Conservation (phyloP, 2,113 vertebrate genomes). For the Neolamprologus ventralis region DNA sequence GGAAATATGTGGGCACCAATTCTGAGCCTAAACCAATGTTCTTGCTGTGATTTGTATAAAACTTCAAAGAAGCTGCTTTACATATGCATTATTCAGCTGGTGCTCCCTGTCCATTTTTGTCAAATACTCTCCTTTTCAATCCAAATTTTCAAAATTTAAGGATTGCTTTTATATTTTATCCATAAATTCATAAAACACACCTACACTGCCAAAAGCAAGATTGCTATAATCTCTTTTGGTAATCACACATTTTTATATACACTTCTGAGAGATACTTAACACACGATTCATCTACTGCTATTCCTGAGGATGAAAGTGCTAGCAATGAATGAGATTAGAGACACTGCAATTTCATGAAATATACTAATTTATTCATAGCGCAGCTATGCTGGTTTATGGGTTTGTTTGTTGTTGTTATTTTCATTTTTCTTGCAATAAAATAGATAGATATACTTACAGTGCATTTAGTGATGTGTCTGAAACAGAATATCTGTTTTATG, state of each 20-base stretch:
- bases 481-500: background rate
- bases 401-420: background rate
- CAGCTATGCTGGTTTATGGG: background rate
- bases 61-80: background rate
- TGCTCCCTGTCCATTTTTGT: background rate
- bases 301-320: slow-evolving; percentile 1
- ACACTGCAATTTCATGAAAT: slow-evolving; percentile 8
- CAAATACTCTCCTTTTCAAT: background rate
- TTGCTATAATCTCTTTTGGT: background rate
- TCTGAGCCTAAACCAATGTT: background rate
- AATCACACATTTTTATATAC: background rate
- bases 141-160: background rate
- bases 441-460: background rate
- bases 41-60: background rate
- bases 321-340: background rate
- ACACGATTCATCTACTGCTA: background rate
- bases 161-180: background rate
- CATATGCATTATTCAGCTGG: background rate
- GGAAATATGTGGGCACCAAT: background rate
- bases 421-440: background rate
- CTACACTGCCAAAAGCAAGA: background rate
- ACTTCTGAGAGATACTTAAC: background rate
- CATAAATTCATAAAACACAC: background rate
- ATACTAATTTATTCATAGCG: slow-evolving; percentile 19
- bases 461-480: background rate